Percentiles rank a stretch among this genome's conserved stretches.
Conservation (phyloP, 1,140 invertebrate species). For the Bicyclus anynana region DNA sequence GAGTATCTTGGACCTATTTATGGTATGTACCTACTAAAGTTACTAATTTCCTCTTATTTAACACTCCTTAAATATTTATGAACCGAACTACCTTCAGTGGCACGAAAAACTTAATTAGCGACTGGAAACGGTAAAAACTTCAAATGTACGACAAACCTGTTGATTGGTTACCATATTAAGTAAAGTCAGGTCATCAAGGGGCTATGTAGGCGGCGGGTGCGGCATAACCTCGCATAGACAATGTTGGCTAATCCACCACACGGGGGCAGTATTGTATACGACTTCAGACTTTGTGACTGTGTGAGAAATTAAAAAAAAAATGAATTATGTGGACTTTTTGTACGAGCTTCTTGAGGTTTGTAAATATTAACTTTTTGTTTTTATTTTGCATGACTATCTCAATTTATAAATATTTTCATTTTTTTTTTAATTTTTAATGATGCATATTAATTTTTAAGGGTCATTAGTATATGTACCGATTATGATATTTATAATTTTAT, state of each 20-base stretch:
- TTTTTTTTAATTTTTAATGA: no score
- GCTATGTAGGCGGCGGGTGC: constrained; percentile 49
- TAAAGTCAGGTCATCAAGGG: constrained; percentile 28
- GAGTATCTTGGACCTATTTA: no score
- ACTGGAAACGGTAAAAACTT: constrained; percentile 21
- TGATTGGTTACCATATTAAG: constrained; percentile 53
- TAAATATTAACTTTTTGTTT: constrained; percentile 12
- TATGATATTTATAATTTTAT: no score
- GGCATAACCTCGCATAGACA: constrained; percentile 36
- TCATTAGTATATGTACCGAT: no score
- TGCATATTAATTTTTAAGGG: no score
- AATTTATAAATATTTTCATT: not conserved
- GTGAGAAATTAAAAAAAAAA: constrained; percentile 8
- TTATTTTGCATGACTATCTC: not conserved
- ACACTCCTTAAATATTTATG: not conserved
- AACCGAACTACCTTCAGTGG: not conserved
- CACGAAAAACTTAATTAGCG: constrained; percentile 10
- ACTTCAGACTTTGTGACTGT: not conserved
- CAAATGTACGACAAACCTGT: constrained; percentile 30
- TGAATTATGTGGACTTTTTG: constrained; percentile 38
- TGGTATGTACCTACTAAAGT: not conserved
- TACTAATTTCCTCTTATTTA: no score
- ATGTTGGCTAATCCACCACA: constrained; percentile 42
- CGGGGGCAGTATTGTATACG: not conserved
- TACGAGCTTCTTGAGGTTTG: constrained; percentile 36